Percentiles rank a stretch among this genome's conserved stretches.
phyloP scores from a whole-genome alignment of 2,113 vertebrate genomes.

The Callipepla squamata region DNA sequence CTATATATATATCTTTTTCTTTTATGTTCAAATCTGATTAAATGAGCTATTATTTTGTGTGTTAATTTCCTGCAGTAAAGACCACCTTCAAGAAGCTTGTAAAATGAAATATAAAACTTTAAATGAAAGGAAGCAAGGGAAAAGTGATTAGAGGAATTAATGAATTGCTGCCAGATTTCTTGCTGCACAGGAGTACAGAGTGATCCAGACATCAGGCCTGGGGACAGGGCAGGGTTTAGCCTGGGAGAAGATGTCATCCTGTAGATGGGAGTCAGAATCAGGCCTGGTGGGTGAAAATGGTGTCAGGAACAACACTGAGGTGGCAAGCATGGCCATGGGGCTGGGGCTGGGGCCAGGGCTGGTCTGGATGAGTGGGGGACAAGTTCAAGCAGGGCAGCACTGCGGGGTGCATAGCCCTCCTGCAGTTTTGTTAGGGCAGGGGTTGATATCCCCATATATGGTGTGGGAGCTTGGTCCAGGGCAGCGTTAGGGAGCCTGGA shows the following conservation, averaged over 20 bases:
- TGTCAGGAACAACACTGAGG: rapidly evolving
- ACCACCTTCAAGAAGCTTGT: neutral
- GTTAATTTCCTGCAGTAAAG: neutral
- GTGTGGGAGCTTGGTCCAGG: neutral
- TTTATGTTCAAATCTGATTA: neutral
- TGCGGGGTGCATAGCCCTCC: neutral
- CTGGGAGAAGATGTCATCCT: neutral
- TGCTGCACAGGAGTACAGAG: neutral
- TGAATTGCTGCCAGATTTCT: neutral
- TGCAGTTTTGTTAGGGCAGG: neutral
- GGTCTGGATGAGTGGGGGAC: neutral
- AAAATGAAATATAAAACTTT: neutral
- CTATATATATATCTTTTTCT: neutral
- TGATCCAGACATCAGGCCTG: neutral
- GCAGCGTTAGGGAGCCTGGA: neutral
- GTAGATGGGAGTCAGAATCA: rapidly evolving
- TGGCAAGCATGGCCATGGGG: neutral
- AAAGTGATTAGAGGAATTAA: neutral
- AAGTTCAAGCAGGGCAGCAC: neutral
- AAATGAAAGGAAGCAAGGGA: neutral
- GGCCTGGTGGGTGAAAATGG: neutral
- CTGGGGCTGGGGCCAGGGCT: neutral
- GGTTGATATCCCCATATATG: neutral
- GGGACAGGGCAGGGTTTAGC: rapidly evolving
- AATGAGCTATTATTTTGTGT: neutral